These are phyloP conservation scores for Epiblema foenella DNA, from an alignment of 2,888 invertebrate species.

Conservation along the genomic window DNA sequence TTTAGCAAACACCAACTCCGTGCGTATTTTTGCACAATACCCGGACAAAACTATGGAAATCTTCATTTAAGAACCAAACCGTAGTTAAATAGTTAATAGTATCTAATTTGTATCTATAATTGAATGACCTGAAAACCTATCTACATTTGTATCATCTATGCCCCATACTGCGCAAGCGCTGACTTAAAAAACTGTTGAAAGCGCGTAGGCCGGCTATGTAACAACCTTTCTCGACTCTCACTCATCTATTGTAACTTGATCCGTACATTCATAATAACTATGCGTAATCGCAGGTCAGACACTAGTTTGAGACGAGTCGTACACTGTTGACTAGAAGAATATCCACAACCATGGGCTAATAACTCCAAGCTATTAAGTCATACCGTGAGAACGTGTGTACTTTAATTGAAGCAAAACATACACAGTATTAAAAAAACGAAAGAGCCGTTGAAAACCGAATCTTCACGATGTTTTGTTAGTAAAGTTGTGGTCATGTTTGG, in stretches of 20 bases:
- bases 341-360: conserved; percentile 36
- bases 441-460: neutral
- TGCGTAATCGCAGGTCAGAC: neutral
- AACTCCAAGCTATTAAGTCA: conserved; percentile 49
- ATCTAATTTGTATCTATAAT: neutral
- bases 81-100: too few relatives aligned
- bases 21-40: too few relatives aligned
- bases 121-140: neutral
- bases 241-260: neutral
- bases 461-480: neutral
- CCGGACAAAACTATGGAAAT: too few relatives aligned
- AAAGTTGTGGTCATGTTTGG: conserved; percentile 11
- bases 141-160: conserved; percentile 43
- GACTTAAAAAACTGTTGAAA: conserved; percentile 38
- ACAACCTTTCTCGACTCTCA: neutral
- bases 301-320: neutral
- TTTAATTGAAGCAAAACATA: conserved; percentile 19
- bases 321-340: conserved; percentile 27
- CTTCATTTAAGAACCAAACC: too few relatives aligned
- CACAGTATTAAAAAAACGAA: neutral
- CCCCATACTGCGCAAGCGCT: conserved; percentile 37
- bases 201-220: conserved; percentile 20
- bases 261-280: neutral
- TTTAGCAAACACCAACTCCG: too few relatives aligned
- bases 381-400: conserved; percentile 44